Evolutionary conservation across 30 jellyfish, hydroid and myxozoan species (phyloP), one percentile per base, ranked within the genome.

Genomic region (Morbakka virulenta): DNA sequence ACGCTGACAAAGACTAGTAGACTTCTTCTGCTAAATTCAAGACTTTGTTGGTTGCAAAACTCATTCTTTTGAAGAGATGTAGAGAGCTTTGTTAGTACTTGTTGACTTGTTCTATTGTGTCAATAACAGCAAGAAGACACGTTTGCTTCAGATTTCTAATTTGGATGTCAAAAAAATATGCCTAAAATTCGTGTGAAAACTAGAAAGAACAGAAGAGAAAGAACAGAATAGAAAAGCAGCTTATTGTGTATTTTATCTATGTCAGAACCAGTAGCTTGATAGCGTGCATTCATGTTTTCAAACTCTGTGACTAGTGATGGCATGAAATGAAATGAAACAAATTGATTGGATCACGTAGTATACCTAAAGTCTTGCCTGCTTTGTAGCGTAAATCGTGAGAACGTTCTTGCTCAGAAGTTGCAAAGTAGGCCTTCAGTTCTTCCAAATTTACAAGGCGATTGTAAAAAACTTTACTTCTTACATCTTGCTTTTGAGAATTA

Each of bases 371-470:
- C 23, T 25, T 28, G 26, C 82, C 24, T 36, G 84, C 84, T 22
- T 72, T 72, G 50, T 17, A 72, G 47, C 49, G 41, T 25, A 50
- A 20, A 47, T 29, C 28, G 12, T 72, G 41, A 23, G 81, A 26
- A 12, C 27, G 36, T n/a, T 29, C 80, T 41, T 41, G 57, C 50
- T 72, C 84, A 36, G 84, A 82, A 72, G 51, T 23, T 29, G 69
- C 69, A 72, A 72, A 72, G 84, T 72, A 35, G 27, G 84, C 84
- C 50, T 72, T 72, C 23, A 72, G 50, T 32, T 72, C 84, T 72
- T 72, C 82, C 84, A 82, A 72, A 50, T 72, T 72, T 26, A 72
- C 28, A 17, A 72, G 31, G 28, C 41, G 23, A 50, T 72, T 72
- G 35, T 28, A 25, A 36, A 72, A 28, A 36, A 75, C 76, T 75